Percentiles rank a stretch among this genome's conserved stretches.
Conservation (phyloP, 2,888 invertebrate genomes). For the Calliopum simillimum region DNA sequence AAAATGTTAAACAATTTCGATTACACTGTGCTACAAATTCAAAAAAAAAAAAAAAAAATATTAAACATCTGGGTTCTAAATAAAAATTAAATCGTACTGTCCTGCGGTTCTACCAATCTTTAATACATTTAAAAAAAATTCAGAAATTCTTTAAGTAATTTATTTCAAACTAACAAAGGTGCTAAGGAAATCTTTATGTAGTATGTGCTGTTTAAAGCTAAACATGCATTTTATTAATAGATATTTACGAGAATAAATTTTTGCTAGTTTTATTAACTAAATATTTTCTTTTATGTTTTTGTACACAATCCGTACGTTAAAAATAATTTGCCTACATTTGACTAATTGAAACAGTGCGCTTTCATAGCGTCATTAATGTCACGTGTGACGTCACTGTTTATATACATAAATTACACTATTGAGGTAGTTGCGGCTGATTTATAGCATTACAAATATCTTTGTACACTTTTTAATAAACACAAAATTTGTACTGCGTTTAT, state of each 20-base stretch:
- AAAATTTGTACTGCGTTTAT: conserved; percentile 32
- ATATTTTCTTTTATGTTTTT: conserved; percentile 8
- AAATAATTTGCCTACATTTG: conserved; percentile 7
- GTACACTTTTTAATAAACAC: conserved; percentile 25
- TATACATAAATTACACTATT: conserved; percentile 55
- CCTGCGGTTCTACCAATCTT: too few relatives aligned
- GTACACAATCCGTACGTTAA: too few relatives aligned
- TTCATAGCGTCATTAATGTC: neutral
- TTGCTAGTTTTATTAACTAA: conserved; percentile 23
- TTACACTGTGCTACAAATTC: too few relatives aligned
- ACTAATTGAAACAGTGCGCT: conserved; percentile 6
- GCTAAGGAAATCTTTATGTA: neutral
- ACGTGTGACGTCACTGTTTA: conserved; percentile 36
- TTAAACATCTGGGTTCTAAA: too few relatives aligned
- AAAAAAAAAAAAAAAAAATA: too few relatives aligned
- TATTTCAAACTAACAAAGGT: conserved; percentile 4
- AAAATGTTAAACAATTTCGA: too few relatives aligned
- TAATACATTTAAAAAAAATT: too few relatives aligned
- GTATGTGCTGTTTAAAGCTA: conserved; percentile 15
- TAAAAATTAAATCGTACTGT: too few relatives aligned
- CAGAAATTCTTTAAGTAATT: neutral
- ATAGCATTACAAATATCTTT: conserved; percentile 43
- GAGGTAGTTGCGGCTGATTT: conserved; percentile 65
- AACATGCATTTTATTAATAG: conserved; percentile 5
- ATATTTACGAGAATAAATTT: conserved; percentile 27